phyloP scores from a whole-genome alignment of 1,140 invertebrate species.

The Nomia melanderi region DNA sequence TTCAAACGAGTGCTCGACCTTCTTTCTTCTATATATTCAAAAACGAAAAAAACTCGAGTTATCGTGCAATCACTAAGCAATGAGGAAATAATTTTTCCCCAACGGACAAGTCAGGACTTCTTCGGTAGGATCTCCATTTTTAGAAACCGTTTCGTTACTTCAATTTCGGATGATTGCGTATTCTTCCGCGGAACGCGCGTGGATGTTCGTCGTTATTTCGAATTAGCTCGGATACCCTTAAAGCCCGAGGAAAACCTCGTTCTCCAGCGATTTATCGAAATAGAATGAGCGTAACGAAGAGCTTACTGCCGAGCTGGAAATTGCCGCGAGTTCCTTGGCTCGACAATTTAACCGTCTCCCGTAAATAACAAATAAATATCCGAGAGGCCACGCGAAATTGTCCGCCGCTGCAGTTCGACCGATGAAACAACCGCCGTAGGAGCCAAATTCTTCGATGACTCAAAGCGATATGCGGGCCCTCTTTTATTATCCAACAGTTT shows the following conservation, averaged over 20 bases:
- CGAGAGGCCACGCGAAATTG: not conserved
- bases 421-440: not conserved
- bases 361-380: slow-evolving; percentile 39
- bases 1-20: no score
- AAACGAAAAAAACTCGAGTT: no score
- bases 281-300: slow-evolving; percentile 33
- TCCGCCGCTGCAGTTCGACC: not conserved
- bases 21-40: no score
- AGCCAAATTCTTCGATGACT: slow-evolving; percentile 30
- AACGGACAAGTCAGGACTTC: no score
- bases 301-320: slow-evolving; percentile 10
- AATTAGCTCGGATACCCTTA: slow-evolving; percentile 12
- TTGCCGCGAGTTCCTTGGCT: slow-evolving; percentile 31
- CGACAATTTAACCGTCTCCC: slow-evolving; percentile 23
- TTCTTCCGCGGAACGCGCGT: slow-evolving; percentile 1
- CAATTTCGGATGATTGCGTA: slow-evolving; percentile 28
- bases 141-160: not conserved
- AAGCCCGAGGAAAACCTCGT: slow-evolving; percentile 14
- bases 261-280: slow-evolving; percentile 34
- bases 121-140: no score
- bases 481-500: slow-evolving; percentile 22
- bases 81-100: no score
- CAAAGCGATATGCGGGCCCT: slow-evolving; percentile 27
- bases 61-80: no score
- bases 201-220: slow-evolving; percentile 24